These are phyloP conservation scores for Halcyon chelicuti DNA, from an alignment of 2,797 vertebrate species.

Conservation along the genomic window DNA sequence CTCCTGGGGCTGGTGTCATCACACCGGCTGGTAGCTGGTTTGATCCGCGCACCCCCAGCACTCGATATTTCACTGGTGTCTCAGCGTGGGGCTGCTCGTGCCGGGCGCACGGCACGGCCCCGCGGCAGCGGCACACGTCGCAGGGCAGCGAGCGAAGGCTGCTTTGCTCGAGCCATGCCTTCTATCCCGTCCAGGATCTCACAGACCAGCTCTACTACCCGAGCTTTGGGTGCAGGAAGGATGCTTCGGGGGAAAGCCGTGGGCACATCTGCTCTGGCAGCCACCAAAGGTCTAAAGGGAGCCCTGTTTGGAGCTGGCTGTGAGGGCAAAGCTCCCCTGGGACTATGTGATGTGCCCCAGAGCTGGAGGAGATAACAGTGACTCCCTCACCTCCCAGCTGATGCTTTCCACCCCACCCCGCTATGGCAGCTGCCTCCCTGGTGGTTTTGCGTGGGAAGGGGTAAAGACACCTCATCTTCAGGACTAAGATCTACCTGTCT, in stretches of 20 bases:
- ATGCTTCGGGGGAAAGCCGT: neutral
- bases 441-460: neutral
- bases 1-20: neutral
- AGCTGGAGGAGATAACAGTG: neutral
- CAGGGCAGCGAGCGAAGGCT: neutral
- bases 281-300: neutral
- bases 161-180: neutral
- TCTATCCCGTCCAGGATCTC: neutral
- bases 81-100: accelerated
- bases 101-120: neutral
- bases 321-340: neutral
- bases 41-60: neutral
- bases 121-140: neutral
- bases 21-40: neutral
- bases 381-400: neutral
- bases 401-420: neutral
- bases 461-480: too few species aligned
- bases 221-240: neutral
- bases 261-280: neutral
- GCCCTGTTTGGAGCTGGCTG: neutral
- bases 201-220: neutral
- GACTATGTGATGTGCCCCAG: accelerated
- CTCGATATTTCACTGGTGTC: neutral
- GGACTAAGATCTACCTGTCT: neutral
- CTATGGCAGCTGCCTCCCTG: neutral